phyloP scores from a whole-genome alignment of 2,888 invertebrate genomes.

The Agrilus biguttatus region DNA sequence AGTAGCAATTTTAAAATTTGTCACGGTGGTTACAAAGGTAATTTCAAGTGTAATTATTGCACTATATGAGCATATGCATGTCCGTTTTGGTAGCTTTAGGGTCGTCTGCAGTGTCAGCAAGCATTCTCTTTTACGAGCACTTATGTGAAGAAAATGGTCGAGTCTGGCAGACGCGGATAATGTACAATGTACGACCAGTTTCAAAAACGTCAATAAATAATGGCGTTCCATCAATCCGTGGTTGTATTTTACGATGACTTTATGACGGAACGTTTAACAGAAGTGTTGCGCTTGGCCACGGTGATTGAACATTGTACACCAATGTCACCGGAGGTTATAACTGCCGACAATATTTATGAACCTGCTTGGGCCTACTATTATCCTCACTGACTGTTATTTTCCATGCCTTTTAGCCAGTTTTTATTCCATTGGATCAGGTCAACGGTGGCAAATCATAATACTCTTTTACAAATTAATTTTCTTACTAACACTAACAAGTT shows the following conservation, averaged over 20 bases:
- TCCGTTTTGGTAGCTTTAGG: too few relatives aligned
- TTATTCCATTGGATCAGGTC: too few relatives aligned
- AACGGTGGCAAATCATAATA: too few relatives aligned
- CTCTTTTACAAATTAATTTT: too few relatives aligned
- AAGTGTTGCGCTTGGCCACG: constrained; percentile 16
- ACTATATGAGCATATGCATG: too few relatives aligned
- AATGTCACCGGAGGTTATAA: constrained; percentile 18
- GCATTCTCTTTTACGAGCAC: constrained; percentile 13
- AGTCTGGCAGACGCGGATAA: constrained; percentile 10
- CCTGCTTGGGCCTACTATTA: constrained; percentile 9
- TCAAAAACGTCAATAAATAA: constrained; percentile 19
- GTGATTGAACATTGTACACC: constrained; percentile 17
- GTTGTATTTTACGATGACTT: constrained; percentile 20
- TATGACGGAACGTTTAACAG: constrained; percentile 18
- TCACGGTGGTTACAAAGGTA: too few relatives aligned
- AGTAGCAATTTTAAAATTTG: too few relatives aligned
- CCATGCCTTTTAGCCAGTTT: too few relatives aligned
- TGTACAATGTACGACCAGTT: constrained; percentile 13
- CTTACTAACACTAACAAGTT: too few relatives aligned
- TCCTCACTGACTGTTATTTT: background rate
- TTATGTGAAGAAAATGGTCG: constrained; percentile 11
- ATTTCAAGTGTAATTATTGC: too few relatives aligned
- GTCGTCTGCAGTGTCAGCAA: constrained; percentile 8
- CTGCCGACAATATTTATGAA: constrained; percentile 18
- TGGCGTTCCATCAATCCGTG: constrained; percentile 18